Evolutionary conservation across 1,140 invertebrate genomes (phyloP), one percentile per base, ranked within the genome.

Genomic region (Rhyacophila brunnea): DNA sequence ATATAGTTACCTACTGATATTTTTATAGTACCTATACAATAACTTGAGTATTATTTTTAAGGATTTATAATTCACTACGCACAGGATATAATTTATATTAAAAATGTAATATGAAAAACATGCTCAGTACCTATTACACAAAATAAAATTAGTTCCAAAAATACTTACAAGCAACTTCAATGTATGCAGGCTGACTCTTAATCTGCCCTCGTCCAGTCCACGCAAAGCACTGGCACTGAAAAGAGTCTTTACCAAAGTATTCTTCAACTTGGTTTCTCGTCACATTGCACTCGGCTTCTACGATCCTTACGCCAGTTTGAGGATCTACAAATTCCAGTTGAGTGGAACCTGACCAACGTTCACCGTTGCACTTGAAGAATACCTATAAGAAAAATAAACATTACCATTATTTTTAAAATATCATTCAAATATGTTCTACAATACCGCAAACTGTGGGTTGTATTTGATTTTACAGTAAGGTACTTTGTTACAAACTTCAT

Each of bases 141-240:
- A n/a, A 11, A 45, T 11, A 4, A 45, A 15, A 28, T 28, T 13
- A n/a, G 11, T 13, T 40, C 11, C 38, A 50, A 15, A 32, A 49
- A 18, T 62, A 93, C 93, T 94, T 79, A 96, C 93, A 95, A 66
- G 93, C 92, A 60, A 92, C 85, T 67, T 92, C 89, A 28, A 96
- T 84, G 15, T 83, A 84, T 38, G 91, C 92, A 0, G 87, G 81
- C 67, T 90, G 89, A 73, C 91, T 95, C 67, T 86, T 85, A 62
- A 90, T 90, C 61, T 87, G 85, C 4, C 76, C 88, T 58, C 83
- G 75, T 34, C 84, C 83, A 50, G 86, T 85, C 90, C 90, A 93
- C 1, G 93, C 93, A 60, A 91, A 83, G 72, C 93, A 96, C 50
- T 92, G 87, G 74, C 93, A 96, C 70, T 89, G 88, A 76, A 87